Evolutionary conservation across 2,888 invertebrate genomes (phyloP), one percentile per base, ranked within the genome.

Genomic region (Philopedon plagiatum): DNA sequence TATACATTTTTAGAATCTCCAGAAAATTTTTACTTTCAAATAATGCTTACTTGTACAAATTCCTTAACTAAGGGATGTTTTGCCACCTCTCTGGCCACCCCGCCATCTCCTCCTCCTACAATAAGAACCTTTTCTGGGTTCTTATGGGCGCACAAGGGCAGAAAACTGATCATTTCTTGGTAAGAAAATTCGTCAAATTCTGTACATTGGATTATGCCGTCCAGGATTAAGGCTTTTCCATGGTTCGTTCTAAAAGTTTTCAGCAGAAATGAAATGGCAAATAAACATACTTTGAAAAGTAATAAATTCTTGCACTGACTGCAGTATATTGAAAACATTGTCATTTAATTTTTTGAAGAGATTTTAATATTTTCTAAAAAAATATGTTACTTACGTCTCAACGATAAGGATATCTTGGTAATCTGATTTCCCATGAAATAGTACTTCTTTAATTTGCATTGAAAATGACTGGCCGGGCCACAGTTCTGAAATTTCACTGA

Each of bases 71-170:
- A 85, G 0, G 97, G 95, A 86, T 98, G 97, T 85, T 99, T 99
- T 1, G 93, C 90, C 0, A 98, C 95, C 85, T 99, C 99, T 8
- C 99, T 90, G 0, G 97, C 96, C 3, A 98, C 98, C 0, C 99
- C 99, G 0, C 99, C 99, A 86, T 99, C 99, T 0, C 99, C 99
- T 0, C 99, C 99, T 0, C 99, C 99, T 18, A 99, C 96, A 76
- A 99, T 96, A 32, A 99, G 87, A 1, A 97, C 98, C 78, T 92
- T 94, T 82, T 94, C 91, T 0, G 99, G 99, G 80, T 93, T 91
- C 4, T 94, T 92, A 86, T 99, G 99, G 77, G 92, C 92, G 83
- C 95, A 96, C 1, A 99, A 86, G 0, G 99, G 97, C 51, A 99
- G 85, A 84, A 97, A 97, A 0, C 97, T 91, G 79, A 99, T 95